These are phyloP conservation scores for Sialis lutaria DNA, from an alignment of 2,888 invertebrate genomes.

Conservation along the genomic window DNA sequence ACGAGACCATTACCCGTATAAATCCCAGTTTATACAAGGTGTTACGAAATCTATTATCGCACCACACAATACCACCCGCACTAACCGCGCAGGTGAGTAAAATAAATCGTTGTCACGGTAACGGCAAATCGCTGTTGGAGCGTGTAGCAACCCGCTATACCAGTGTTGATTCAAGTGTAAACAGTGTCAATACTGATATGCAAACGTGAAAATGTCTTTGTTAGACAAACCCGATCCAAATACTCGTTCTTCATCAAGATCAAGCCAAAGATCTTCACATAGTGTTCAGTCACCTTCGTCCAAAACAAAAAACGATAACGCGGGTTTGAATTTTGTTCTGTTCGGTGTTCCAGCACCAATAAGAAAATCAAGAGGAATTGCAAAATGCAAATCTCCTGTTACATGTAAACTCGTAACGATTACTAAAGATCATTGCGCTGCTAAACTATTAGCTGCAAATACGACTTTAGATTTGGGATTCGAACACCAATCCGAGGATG, in stretches of 20 bases:
- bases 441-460: constrained; percentile 2
- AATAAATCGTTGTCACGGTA: no score
- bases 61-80: no score
- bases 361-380: constrained; percentile 21
- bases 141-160: no score
- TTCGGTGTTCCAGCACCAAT: constrained; percentile 17
- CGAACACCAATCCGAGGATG: not conserved
- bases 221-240: not conserved
- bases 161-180: no score
- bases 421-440: not conserved
- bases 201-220: not conserved
- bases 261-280: not conserved
- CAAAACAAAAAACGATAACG: constrained; percentile 1
- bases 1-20: no score
- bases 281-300: no score
- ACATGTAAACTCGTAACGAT: no score
- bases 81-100: no score
- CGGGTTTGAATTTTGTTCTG: constrained; percentile 16
- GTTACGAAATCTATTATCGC: no score
- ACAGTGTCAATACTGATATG: no score
- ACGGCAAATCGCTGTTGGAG: no score
- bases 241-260: not conserved
- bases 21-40: no score
- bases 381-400: constrained; percentile 15
- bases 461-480: constrained; percentile 5